A percentile compares a stretch with the other conserved stretches of the same genome.
These are phyloP conservation scores for Lithophane leautieri DNA, from an alignment of 2,888 invertebrate species.

Conservation along the genomic window DNA sequence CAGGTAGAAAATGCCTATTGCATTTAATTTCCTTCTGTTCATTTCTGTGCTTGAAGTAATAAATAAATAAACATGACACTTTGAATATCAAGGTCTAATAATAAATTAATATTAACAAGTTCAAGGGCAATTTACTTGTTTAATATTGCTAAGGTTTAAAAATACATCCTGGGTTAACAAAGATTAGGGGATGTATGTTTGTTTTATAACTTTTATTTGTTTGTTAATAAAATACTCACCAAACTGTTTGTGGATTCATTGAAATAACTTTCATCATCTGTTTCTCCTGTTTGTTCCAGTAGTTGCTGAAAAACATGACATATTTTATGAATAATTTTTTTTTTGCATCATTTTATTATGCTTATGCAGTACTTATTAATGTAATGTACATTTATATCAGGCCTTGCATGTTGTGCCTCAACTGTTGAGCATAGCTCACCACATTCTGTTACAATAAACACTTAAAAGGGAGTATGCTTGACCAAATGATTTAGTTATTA, in stretches of 20 bases:
- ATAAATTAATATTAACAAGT: slow-evolving; percentile 1
- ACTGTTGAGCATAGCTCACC: too few species aligned
- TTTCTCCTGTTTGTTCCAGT: slow-evolving; percentile 93
- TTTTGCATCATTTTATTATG: neutral
- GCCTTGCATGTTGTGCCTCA: neutral
- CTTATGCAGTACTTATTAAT: neutral
- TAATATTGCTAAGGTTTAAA: slow-evolving; percentile 57
- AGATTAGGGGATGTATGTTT: slow-evolving; percentile 1
- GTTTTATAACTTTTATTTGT: neutral
- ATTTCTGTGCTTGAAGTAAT: too few species aligned
- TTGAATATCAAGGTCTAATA: neutral
- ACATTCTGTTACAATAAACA: neutral
- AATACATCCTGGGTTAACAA: slow-evolving; percentile 50
- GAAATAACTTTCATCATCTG: slow-evolving; percentile 95
- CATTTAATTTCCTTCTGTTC: too few species aligned
- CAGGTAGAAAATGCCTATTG: too few species aligned
- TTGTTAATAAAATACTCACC: slow-evolving; percentile 82
- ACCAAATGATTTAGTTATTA: slow-evolving; percentile 6
- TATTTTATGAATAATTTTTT: too few species aligned
- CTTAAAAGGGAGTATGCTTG: neutral
- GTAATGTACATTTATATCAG: neutral
- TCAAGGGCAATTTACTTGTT: slow-evolving; percentile 1
- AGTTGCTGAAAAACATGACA: slow-evolving; percentile 78
- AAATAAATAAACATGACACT: neutral
- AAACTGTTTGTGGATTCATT: slow-evolving; percentile 92